Evolutionary conservation across 2,113 vertebrate species (phyloP), one percentile per base, ranked within the genome.

Genomic region (Oreotrochilus melanogaster): DNA sequence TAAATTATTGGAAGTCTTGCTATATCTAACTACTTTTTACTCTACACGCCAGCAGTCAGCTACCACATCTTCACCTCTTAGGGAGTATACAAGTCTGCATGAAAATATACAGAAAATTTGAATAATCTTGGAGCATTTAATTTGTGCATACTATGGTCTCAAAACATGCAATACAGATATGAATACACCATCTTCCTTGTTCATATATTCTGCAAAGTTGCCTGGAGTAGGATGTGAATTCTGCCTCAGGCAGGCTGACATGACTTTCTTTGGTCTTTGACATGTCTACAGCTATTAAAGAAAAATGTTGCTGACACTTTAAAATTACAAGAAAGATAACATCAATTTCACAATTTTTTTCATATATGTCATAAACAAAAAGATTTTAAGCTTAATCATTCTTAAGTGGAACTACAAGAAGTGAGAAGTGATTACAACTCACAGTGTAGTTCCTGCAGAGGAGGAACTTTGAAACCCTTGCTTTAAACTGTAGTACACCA

Each of bases 251-350:
- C 90, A 92, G 18, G 13, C 31, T 78, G 64, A 53, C 37, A 33
- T 62, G 92, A 92, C 58, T 96, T 91, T 58, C 74, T 93, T 94
- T 78, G 57, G 83, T 95, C 73, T 91, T 94, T 82, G 66, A 86
- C 23, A 85, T 64, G 82, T 58, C 89, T 94, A 72, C 60, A 95
- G 57, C 70, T 83, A 92, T 82, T 92, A 83, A 71, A 27, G 61
- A 67, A 86, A 89, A 88, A 88, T 33, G 51, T 48, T 86, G 90
- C 92, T 78, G 86, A 88, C 86, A 37, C 30, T 67, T 95, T 10
- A 67, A 80, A 95, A 94, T 91, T 51, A 78, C 92, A 95, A 89
- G 70, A 58, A 76, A 81, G 80, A 91, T 85, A 94, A 78, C n/a
- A 95, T 82, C 74, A 66, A 67, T 86, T 85, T 95, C 78, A 87